Base-by-base conservation (phyloP, 1,140 invertebrate species). In the Drosophila parvula region DNA sequence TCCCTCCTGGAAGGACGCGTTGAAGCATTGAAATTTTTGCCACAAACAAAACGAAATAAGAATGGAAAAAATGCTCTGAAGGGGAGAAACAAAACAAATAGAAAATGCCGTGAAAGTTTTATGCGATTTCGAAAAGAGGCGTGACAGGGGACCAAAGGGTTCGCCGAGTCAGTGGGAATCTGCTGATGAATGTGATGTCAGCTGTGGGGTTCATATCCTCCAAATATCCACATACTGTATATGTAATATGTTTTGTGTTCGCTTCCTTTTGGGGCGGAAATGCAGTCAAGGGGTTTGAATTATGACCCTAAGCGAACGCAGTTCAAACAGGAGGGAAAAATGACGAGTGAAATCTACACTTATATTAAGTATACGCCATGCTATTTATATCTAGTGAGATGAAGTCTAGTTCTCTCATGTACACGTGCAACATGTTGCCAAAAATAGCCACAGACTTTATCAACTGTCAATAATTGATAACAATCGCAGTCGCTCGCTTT, bases 51-150 rank as follows among this genome's bases (percentile, higher is more conserved):
- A 75, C 57, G 60, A 85, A 78, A 56, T 53, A 51, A 81, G 58
- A 60, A 60, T 18, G 34, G 57, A 45, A 58, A 56, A 55, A 47
- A 30, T 47, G 55, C 32, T 55, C 40, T 68, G 53, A 75, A 43
- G 68, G 53, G 43, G 30, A 47, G 62, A 44, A 47, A 28, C 36
- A 76, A 75, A 63, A 67, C 70, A 88, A 82, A 86, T 78, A 58
- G 55, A 76, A 82, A 86, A 79, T 77, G 65, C 57, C 63, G 68
- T 82, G 79, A 79, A 82, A 79, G 83, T 82, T 79, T 88, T 71
- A 79, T 86, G 60, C 55, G 62, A 79, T 81, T 85, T 79, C 36
- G 22, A 73, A 65, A 38, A 41, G 38, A 71, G 75, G 70, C 70
- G 75, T 81, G 75, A 81, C 75, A 79, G 69, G 68, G 63, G 60